Percentiles rank a stretch among this genome's conserved stretches.
These are phyloP conservation scores for Frankliniella fusca DNA, from an alignment of 2,888 invertebrate species.

Conservation along the genomic window DNA sequence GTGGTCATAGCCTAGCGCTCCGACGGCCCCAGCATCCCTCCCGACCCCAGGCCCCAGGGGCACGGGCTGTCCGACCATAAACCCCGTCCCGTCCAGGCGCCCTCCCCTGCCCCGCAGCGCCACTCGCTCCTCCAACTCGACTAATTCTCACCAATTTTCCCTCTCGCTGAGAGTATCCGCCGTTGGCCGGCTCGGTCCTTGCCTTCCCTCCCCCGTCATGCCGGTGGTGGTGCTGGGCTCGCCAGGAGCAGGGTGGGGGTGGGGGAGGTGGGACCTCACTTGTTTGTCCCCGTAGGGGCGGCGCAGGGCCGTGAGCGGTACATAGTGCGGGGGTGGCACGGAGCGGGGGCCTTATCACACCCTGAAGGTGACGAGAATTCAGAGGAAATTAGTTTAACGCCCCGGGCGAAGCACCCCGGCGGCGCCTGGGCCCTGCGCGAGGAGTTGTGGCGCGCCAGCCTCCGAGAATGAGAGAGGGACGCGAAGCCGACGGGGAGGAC, in stretches of 20 bases:
- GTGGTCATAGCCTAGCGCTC: neutral
- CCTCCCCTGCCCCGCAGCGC: neutral
- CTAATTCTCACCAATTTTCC: neutral
- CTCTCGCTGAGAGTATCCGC: neutral
- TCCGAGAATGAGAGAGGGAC: too few relatives aligned
- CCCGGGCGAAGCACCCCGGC: neutral
- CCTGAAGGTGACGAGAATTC: constrained; percentile 22
- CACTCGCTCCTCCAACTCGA: neutral
- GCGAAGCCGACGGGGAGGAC: constrained; percentile 4
- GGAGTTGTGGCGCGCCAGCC: neutral
- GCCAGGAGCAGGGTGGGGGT: neutral
- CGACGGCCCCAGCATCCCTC: too few relatives aligned
- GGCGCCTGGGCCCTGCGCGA: neutral
- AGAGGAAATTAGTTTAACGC: constrained; percentile 24
- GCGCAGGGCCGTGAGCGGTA: neutral
- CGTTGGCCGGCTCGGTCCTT: neutral
- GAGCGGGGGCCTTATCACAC: neutral
- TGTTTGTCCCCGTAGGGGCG: neutral
- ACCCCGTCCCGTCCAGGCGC: neutral
- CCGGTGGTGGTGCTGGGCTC: neutral
- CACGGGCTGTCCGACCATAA: neutral
- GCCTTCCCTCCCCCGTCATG: neutral
- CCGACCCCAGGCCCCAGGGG: neutral
- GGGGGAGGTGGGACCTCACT: neutral
- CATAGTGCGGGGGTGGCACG: neutral